Base-by-base conservation (phyloP, 2,113 vertebrate species). In the Regulus satrapa region DNA sequence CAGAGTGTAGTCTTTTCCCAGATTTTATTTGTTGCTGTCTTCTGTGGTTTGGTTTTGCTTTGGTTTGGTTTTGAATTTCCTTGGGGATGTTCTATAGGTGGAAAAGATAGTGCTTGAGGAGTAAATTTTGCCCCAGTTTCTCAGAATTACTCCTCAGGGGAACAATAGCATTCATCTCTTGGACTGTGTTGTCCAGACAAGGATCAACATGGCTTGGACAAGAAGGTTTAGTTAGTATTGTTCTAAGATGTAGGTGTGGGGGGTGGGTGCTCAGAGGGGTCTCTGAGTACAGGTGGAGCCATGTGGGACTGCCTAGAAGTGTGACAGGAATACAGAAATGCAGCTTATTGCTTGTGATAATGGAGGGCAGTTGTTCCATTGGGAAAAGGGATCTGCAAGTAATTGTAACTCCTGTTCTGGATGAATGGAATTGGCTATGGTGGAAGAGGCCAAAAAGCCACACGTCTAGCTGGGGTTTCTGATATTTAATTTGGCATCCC, bases 11-110 rank as follows among this genome's bases (percentile, higher is more conserved):
- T 67, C 28, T 62, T 92, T 90, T 51, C 46, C 66, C 71, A 76
- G 56, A 67, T 68, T 90, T 75, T 75, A 40, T 55, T 85, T 81
- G 40, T 71, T 89, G 40, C 54, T 85, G 17, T 64, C 73, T 94
- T 87, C n/a, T 85, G 80, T 78, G 66, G 52, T 61, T 85, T 82
- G 32, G 14, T 86, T 94, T 69, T 49, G 59, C 64, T 91, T 87
- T 71, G 52, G 28, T 85, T 94, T 67, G 45, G 68, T 49, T 93
- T 85, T 66, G 69, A 29, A 38, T 76, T 92, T 88, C 58, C 41
- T 68, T 75, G 69, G 25, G 28, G 28, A 23, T 71, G 32, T n/a
- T 67, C 36, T 94, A 1, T 40, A 72, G 54, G 43, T 71, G 24
- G 46, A 79, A 28, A 61, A 23, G 21, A 29, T 62, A 52, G 41